These are phyloP conservation scores for Rhinophrynus dorsalis DNA, from an alignment of 2,797 vertebrate species.

Conservation along the genomic window DNA sequence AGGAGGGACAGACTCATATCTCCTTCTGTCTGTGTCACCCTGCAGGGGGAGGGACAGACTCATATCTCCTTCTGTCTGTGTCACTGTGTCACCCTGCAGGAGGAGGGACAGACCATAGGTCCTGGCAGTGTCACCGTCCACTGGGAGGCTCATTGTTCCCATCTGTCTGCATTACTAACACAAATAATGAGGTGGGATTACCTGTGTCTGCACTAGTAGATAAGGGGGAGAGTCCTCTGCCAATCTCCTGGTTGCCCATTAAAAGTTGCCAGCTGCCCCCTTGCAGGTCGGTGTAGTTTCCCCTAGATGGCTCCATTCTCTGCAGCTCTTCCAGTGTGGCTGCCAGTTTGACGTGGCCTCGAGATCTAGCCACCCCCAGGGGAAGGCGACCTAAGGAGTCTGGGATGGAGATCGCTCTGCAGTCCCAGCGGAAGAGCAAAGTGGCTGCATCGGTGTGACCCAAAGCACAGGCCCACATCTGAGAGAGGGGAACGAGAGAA, in stretches of 20 bases:
- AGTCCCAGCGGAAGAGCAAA: constrained; percentile 80
- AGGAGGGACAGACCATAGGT: background rate
- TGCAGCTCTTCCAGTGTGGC: constrained; percentile 79
- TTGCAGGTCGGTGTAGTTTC: constrained; percentile 6
- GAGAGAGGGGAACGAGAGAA: background rate
- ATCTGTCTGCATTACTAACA: too few species aligned
- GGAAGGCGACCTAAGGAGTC: constrained; percentile 88
- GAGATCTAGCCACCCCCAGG: constrained; percentile 80
- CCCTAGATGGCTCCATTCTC: constrained; percentile 56
- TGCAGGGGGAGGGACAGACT: background rate
- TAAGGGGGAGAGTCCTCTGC: constrained; percentile 63
- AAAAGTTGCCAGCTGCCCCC: constrained; percentile 20
- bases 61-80: background rate
- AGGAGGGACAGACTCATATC: background rate
- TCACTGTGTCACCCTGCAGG: background rate
- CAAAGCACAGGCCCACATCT: constrained; percentile 94
- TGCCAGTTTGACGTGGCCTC: constrained; percentile 82
- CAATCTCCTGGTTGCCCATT: background rate
- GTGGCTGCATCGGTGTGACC: constrained; percentile 82
- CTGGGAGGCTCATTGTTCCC: background rate
- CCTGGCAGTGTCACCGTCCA: background rate
- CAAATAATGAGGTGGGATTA: constrained; percentile 42
- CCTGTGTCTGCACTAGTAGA: constrained; percentile 86
- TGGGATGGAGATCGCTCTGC: constrained; percentile 76
- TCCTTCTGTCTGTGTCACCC: background rate